Evolutionary conservation across 2,797 vertebrate species (phyloP), one percentile per base, ranked within the genome.

Genomic region (Cyclura pinguis): DNA sequence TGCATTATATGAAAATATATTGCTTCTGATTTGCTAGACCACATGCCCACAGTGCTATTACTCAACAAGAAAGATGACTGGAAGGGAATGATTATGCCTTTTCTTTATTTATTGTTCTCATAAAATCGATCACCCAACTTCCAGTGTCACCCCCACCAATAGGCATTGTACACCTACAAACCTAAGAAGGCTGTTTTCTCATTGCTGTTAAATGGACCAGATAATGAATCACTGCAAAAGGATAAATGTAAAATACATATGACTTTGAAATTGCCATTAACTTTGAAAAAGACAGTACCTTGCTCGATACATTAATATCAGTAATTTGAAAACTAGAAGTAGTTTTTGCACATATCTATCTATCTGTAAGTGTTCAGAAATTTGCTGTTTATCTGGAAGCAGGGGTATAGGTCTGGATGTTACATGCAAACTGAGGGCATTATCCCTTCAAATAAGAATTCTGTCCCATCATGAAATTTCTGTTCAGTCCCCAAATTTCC

Each of bases 21-120:
- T 42, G 13, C 24, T 64, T 84, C 22, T 64, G 27, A 32, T 67
- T 38, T 62, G 80, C 57, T 69, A 14, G 38, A 27, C 35, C 62
- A 69, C 24, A 69, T 6, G 0, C 77, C 85, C 87, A 0, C 52
- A 27, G 78, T 94, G 86, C 64, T 84, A 55, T 93, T 4, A 47
- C 85, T 92, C 81, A 5, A 77, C 90, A 91, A 93, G n/a, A 92
- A 91, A 91, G 16, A 27, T 18, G 80, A 77, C 64, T 88, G 84
- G 91, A 93, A 86, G 91, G 91, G 76, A 92, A 93, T 76, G 80
- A 89, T 91, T 74, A 13, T 82, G 85, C 92, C 80, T 78, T 73
- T 27, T 87, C 91, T 94, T 89, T 95, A 92, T 94, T 95, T 94
- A 96, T 92, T 94, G 62, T 93, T 50, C 78, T 84, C 87, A 91